Conservation (phyloP, 2,113 vertebrate species). For the Camelus dromedarius region DNA sequence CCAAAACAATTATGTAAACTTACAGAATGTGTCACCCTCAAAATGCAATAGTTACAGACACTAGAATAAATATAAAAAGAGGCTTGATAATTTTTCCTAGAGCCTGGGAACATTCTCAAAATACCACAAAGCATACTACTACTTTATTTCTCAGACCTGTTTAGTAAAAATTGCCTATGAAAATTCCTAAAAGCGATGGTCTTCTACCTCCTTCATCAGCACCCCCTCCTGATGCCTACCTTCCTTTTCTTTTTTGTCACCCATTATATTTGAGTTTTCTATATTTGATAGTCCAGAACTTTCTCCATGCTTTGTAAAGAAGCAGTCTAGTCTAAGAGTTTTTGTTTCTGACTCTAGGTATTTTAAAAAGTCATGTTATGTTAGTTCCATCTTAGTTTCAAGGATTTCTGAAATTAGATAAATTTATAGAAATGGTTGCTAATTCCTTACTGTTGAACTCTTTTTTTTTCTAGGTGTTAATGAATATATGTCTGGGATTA, state of each 20-base stretch:
- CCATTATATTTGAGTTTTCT: conserved; percentile 72
- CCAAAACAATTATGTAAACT: background rate
- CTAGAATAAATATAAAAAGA: background rate
- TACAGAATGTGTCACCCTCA: background rate
- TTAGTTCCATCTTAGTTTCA: conserved; percentile 80
- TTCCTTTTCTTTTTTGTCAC: background rate
- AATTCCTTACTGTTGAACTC: conserved; percentile 80
- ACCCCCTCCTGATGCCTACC: background rate
- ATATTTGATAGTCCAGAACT: conserved; percentile 80
- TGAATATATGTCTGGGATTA: conserved; percentile 69
- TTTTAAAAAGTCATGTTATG: conserved; percentile 52
- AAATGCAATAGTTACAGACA: background rate
- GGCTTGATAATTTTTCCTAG: background rate
- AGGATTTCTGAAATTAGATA: conserved; percentile 82
- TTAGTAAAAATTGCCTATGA: conserved; percentile 65
- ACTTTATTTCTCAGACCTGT: background rate
- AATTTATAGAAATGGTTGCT: conserved; percentile 81
- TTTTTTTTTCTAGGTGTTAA: conserved; percentile 73
- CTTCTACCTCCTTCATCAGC: background rate
- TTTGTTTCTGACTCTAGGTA: conserved; percentile 81
- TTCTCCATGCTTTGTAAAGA: conserved; percentile 79
- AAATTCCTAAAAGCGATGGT: conserved; percentile 57
- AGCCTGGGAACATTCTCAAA: conserved; percentile 34
- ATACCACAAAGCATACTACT: conserved; percentile 34
- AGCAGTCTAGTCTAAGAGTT: conserved; percentile 76